A percentile compares a stretch with the other conserved stretches of the same genome.
Conservation (phyloP, 1,140 invertebrate genomes). For the Mycetomoellerius zeteki region DNA sequence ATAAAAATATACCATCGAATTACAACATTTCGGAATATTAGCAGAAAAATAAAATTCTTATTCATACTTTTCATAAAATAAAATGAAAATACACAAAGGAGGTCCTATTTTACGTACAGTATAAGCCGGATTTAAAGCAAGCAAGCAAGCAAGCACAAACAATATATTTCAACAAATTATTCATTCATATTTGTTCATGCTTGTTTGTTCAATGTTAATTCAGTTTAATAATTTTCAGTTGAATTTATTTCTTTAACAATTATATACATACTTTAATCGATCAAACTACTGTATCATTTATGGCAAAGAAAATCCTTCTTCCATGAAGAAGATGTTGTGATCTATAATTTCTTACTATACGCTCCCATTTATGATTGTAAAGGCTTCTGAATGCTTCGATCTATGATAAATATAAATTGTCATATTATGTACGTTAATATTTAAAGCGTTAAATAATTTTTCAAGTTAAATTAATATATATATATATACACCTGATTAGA, state of each 20-base stretch:
- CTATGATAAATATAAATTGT: slow-evolving; percentile 31
- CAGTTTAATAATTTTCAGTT: not conserved
- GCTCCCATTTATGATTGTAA: slow-evolving; percentile 46
- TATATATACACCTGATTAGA: slow-evolving; percentile 88
- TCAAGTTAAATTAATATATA: slow-evolving; percentile 62
- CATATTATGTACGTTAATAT: slow-evolving; percentile 65
- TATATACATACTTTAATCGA: not conserved
- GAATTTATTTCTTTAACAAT: not conserved
- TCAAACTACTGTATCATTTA: slow-evolving; percentile 35
- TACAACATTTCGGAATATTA: too few species aligned
- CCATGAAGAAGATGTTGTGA: slow-evolving; percentile 67
- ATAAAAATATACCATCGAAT: too few species aligned
- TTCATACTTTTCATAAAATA: not conserved
- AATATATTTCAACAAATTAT: not conserved
- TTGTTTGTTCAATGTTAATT: not conserved
- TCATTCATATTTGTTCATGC: not conserved
- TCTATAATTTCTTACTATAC: slow-evolving; percentile 70
- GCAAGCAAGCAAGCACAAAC: not conserved
- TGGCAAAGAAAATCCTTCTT: slow-evolving; percentile 70
- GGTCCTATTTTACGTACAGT: not conserved
- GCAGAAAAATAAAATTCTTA: not conserved
- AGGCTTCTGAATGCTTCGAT: slow-evolving; percentile 72
- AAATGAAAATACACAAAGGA: not conserved
- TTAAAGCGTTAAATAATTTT: not conserved
- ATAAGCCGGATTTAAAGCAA: not conserved